Evolutionary conservation across 2,888 invertebrate genomes (phyloP).

Genomic region (Atethmia centrago): DNA sequence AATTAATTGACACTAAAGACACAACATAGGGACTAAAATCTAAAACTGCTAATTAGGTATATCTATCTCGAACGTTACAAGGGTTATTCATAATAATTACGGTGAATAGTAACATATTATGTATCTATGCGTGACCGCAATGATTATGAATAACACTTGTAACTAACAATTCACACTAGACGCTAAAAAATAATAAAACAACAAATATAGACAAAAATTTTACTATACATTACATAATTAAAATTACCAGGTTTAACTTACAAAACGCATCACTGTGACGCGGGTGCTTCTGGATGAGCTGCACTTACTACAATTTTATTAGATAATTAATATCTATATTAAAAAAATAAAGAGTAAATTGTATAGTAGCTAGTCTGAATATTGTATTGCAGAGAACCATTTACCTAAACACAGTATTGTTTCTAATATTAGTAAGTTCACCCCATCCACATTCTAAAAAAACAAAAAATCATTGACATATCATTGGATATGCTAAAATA

Average conservation of each 20-base stretch:
- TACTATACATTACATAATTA: conserved; percentile 68
- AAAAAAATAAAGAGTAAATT: conserved; percentile 51
- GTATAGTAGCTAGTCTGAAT: conserved; percentile 52
- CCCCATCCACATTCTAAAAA: conserved; percentile 74
- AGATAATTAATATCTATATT: conserved; percentile 45
- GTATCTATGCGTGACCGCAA: background rate
- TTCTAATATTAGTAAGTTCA: conserved; percentile 73
- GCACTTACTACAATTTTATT: conserved; percentile 71
- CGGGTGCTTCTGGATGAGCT: conserved; percentile 76
- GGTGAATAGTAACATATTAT: background rate
- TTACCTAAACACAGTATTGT: conserved; percentile 56
- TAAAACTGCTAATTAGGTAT: background rate
- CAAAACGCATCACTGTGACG: conserved; percentile 80
- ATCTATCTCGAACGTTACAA: background rate
- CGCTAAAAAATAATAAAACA: conserved; percentile 54
- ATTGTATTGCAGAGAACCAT: conserved; percentile 53
- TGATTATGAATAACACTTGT: too few relatives aligned
- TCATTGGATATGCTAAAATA: conserved; percentile 78
- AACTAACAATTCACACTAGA: too few relatives aligned
- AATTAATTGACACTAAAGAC: conserved; percentile 1
- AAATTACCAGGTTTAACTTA: conserved; percentile 72
- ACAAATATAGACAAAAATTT: conserved; percentile 70
- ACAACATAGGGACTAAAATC: background rate
- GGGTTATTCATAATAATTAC: background rate
- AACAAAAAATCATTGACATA: conserved; percentile 68